Base-by-base conservation (phyloP, 2,113 vertebrate species). In the Gallinago media region DNA sequence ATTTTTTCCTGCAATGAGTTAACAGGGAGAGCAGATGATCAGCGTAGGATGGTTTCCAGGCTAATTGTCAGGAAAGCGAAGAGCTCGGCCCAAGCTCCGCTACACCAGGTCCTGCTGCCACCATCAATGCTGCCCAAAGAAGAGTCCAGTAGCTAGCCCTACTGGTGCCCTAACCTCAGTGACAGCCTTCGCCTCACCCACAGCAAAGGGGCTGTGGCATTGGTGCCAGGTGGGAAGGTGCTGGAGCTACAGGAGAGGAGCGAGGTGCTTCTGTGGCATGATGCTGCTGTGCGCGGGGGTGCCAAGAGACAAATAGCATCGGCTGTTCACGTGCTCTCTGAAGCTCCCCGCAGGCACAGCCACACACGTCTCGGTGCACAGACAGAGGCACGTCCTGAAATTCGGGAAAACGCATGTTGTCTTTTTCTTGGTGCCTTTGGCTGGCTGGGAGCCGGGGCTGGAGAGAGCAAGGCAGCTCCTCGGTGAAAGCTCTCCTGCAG, bases 61-160 rank as follows among this genome's bases (percentile, higher is more conserved):
- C 80, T 91, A 94, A 95, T 84, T 94, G 84, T 89, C 90, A 84
- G 95, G 90, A 92, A 95, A 89, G 72, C 3, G 11, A 96, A 77
- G 74, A 74, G 49, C 83, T 95, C 86, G 89, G 86, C 46, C 59
- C 92, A 84, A 79, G 82, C 81, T 94, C 55, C 66, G 38, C 70
- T 82, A 89, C 89, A 59, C 74, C 26, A 52, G 47, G 32, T 90
- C 68, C 85, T 73, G 34, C 67, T 86, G 93, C 87, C 89, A 67
- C 59, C 46, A 44, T 12, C 34, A 77, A 34, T 46, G 54, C 87
- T 81, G 80, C 54, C 47, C 52, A 62, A 88, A 78, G 34, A 73
- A 15, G 19, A 73, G 18, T 21, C 18, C 47, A 67, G 27, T 26
- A 73, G 40, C 27, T 71, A 61, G 25, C 61, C 31, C 66, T 84